Evolutionary conservation across 2,888 invertebrate species (phyloP), one percentile per base, ranked within the genome.

Genomic region (Ctenicera cuprea): DNA sequence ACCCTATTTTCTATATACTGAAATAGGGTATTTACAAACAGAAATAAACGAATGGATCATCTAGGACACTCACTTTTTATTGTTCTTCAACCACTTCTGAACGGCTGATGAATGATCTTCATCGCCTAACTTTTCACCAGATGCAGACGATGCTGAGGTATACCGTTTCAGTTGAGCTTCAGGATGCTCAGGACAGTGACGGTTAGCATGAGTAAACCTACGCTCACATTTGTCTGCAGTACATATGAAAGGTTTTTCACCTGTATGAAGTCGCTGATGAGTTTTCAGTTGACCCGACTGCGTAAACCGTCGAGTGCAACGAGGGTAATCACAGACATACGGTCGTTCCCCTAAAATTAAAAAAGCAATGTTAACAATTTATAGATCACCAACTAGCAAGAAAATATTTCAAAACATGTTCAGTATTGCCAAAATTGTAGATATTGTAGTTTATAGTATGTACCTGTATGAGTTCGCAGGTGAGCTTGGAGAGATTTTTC

Each of bases 201-300:
- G 87, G 84, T 94, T 94, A 0, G 94, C 93, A 86, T 94, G 94
- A 0, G 94, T 93, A 83, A 94, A 94, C 74, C 93, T 87, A 84
- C 90, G 91, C 38, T 88, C 87, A 84, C 94, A 94, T 62, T 90
- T 91, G 62, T 87, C 84, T 74, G 87, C 89, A 2, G 91, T 89
- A 85, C 94, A 94, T 26, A 91, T 86, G 83, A 94, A 94, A 1
- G 94, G 94, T 81, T 93, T 93, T 82, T 94, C 94, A 26, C 94
- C 94, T 0, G 94, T 94, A 82, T 94, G 94, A 1, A 94, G 86
- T 76, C 94, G 87, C 81, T 94, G 94, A 83, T 94, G 94, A 0
- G 94, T 94, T 84, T 94, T 93, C 41, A 94, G 84, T 81, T 94
- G 94, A 0, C 94, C 94, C 73, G 94, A 94, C 83, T 94, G 94